phyloP scores from a whole-genome alignment of 2,888 invertebrate species.

The Cheilosia variabilis region DNA sequence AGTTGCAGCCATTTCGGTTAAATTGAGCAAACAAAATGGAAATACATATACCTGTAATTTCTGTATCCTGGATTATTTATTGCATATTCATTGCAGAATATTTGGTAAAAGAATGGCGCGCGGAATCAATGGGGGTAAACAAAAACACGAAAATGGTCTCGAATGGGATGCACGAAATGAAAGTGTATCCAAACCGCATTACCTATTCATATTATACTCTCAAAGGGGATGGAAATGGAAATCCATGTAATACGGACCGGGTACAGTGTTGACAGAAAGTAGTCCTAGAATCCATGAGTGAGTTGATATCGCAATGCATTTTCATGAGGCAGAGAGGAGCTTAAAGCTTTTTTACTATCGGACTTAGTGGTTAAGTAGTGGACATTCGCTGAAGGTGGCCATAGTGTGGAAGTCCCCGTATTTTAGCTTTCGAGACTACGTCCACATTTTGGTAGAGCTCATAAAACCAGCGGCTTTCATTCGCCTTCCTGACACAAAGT shows the following conservation, averaged over 20 bases:
- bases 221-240: neutral
- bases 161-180: constrained; percentile 10
- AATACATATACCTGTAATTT: neutral
- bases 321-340: too few relatives aligned
- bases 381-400: too few relatives aligned
- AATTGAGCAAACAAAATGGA: constrained; percentile 2
- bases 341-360: too few relatives aligned
- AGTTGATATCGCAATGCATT: too few relatives aligned
- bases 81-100: constrained; percentile 23
- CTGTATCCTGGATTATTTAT: constrained; percentile 30
- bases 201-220: constrained; percentile 2
- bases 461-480: too few relatives aligned
- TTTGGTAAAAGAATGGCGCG: neutral
- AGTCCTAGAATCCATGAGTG: too few relatives aligned
- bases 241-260: neutral
- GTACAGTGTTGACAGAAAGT: too few relatives aligned
- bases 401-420: too few relatives aligned
- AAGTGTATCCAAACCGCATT: constrained; percentile 17
- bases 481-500: too few relatives aligned
- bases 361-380: too few relatives aligned
- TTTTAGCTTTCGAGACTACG: too few relatives aligned
- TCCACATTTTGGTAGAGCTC: too few relatives aligned
- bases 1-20: constrained; percentile 15
- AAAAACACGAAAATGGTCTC: constrained; percentile 11
- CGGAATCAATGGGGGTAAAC: neutral